These are phyloP conservation scores for Aphis gossypii DNA, from an alignment of 1,140 invertebrate species.

Conservation along the genomic window DNA sequence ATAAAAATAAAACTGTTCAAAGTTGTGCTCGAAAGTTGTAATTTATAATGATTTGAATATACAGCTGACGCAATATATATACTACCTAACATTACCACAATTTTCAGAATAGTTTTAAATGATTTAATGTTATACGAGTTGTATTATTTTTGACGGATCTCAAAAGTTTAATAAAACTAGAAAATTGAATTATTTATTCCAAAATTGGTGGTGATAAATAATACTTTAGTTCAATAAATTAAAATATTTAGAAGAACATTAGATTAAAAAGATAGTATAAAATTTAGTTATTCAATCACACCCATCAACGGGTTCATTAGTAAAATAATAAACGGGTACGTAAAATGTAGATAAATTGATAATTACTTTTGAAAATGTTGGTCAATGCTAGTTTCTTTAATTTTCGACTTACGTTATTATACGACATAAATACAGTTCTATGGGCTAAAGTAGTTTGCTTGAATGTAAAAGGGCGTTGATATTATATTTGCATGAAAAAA, in stretches of 20 bases:
- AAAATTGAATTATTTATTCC: not conserved
- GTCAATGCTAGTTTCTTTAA: no score
- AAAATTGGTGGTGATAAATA: not conserved
- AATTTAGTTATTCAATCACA: not conserved
- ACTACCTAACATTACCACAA: not conserved
- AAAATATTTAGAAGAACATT: not conserved
- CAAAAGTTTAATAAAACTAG: not conserved
- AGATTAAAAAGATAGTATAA: not conserved
- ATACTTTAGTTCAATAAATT: not conserved
- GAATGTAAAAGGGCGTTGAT: no score
- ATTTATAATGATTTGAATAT: not conserved
- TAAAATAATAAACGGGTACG: not conserved
- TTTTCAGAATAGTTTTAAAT: not conserved
- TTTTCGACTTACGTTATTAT: no score
- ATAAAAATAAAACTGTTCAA: not conserved
- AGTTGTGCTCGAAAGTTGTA: not conserved
- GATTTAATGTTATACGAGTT: not conserved
- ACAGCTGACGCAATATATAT: not conserved
- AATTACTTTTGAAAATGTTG: not conserved
- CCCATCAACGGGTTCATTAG: not conserved
- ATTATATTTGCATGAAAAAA: no score
- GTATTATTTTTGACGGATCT: not conserved
- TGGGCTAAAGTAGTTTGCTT: no score
- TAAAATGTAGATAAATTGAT: not conserved
- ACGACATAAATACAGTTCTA: no score